Evolutionary conservation across 1,140 invertebrate species (phyloP), one percentile per base, ranked within the genome.

Genomic region (Tetramorium simillimum): DNA sequence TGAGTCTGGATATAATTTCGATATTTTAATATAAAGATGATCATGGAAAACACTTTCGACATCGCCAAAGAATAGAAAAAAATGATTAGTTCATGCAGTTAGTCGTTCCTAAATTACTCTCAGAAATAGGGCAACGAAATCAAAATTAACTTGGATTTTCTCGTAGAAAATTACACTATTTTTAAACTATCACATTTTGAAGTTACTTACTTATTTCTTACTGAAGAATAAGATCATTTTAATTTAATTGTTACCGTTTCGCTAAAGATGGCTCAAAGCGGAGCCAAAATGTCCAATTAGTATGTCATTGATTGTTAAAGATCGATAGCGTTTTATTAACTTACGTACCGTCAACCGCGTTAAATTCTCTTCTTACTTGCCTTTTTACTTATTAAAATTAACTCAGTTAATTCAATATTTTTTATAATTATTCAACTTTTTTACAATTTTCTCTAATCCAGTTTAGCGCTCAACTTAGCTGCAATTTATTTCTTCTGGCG

Each of bases 401-500:
- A 67, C 12, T 46, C 40, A 6, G 65, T 14, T 69, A 24, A 69
- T 18, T 49, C n/a, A 4, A 69, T 46, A 46, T 18, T 16, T 49
- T 46, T 69, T 69, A 67, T 24, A n/a, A 37, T 24, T 69, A 46
- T 69, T 12, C 14, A 69, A 46, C 21, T 40, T 14, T 40, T 75
- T 21, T 12, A 75, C 10, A 33, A 43, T 60, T 21, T 56, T 60
- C 37, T 58, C 53, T 60, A 56, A 40, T 75, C 7, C 14, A 9
- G n/a, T 58, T 75, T 43, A 40, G 14, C 12, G 21, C n/a, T 24
- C 21, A 60, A 24, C n/a, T 75, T 24, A 40, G 33, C 16, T 75
- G 21, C 58, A 58, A 58, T 60, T 75, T 58, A 75, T 75, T 56
- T 60, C 53, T 56, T 60, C 72, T 75, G 6, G n/a, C 53, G 21